These are phyloP conservation scores for Solea solea DNA, from an alignment of 2,113 vertebrate genomes.

Conservation along the genomic window DNA sequence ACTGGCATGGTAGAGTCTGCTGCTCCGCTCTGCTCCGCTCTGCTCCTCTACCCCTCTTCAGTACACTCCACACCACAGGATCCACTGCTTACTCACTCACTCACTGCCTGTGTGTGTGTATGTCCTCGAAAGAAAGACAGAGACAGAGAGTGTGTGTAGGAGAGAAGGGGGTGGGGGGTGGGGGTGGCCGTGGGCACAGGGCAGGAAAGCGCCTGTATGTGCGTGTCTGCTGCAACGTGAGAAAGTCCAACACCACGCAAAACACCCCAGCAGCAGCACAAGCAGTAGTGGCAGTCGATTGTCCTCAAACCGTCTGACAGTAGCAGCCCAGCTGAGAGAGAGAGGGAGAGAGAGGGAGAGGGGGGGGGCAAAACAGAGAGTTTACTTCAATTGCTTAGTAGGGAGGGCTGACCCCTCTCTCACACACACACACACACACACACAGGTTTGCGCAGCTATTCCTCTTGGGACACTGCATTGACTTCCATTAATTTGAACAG, in stretches of 20 bases:
- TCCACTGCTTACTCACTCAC: constrained; percentile 50
- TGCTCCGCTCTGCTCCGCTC: constrained; percentile 34
- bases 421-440: neutral
- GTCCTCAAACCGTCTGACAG: constrained; percentile 74
- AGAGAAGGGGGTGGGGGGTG: constrained; percentile 9
- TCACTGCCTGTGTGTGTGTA: constrained; percentile 35
- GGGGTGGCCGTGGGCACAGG: constrained; percentile 7
- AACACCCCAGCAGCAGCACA: constrained; percentile 54
- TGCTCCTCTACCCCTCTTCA: constrained; percentile 57
- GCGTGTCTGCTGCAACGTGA: constrained; percentile 56
- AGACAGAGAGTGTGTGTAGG: constrained; percentile 9
- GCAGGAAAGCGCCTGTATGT: constrained; percentile 52
- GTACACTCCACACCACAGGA: constrained; percentile 44
- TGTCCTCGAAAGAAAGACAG: constrained; percentile 11
- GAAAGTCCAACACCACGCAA: constrained; percentile 67
- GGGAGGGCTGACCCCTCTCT: constrained; percentile 40
- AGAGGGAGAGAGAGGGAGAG: constrained; percentile 63
- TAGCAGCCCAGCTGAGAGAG: constrained; percentile 73
- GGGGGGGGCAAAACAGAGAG: constrained; percentile 42
- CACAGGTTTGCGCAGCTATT: neutral
- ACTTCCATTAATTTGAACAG: too few species aligned
- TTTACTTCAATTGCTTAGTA: constrained; percentile 65
- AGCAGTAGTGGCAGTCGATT: constrained; percentile 66
- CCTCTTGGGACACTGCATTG: too few species aligned
- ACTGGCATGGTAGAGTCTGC: constrained; percentile 74